Base-by-base conservation (phyloP, 35 echinoderm and acorn worm species). In the Stichopus chloronotus region DNA sequence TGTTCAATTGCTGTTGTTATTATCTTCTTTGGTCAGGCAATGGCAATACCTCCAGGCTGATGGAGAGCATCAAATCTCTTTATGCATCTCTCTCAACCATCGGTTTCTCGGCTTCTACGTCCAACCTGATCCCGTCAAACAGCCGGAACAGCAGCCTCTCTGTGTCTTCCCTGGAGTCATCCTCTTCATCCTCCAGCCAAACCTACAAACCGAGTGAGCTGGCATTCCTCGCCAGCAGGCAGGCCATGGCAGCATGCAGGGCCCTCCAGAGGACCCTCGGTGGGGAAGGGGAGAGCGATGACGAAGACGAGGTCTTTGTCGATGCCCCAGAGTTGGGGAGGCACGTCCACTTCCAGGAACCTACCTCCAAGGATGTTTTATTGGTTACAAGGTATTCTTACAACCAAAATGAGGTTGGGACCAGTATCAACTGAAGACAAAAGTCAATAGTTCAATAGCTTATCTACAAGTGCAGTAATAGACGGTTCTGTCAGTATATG, bases 301-400 rank as follows among this genome's bases (percentile, higher is more conserved):
- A 89, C 25, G 87, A 89, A 2, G 59, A 58, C 24, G 82, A 58
- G 20, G 82, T 85, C 0, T 85, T 85, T 10, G 61, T 89, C 25
- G 59, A 71, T 54, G 61, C 59, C 23, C 59, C 6, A 59, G 61
- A 72, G 17, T 19, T 63, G 43, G 87, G 8, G 17, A 24, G 87
- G n/a, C 87, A 89, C 71, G 87, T 89, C 57, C 87, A 72, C 21
- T 89, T 89, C 59, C 43, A 71, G 87, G 87, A 89, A 9, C 23
- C 59, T 58, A 89, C 87, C 12, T 89, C 87, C 53, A 89, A 71
- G 87, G 87, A 89, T 71, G 87, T 89, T 52, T 54, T 89, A 59
- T 72, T 89, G 87, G 87, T 89, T 8, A 89, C 87, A 21, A 89
- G 71, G 20, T 89, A 71, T n/a, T 89, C 87, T 1, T 12, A 89